These are phyloP conservation scores for Antechinus stuartii DNA, from an alignment of 2,113 vertebrate species.

Conservation along the genomic window DNA sequence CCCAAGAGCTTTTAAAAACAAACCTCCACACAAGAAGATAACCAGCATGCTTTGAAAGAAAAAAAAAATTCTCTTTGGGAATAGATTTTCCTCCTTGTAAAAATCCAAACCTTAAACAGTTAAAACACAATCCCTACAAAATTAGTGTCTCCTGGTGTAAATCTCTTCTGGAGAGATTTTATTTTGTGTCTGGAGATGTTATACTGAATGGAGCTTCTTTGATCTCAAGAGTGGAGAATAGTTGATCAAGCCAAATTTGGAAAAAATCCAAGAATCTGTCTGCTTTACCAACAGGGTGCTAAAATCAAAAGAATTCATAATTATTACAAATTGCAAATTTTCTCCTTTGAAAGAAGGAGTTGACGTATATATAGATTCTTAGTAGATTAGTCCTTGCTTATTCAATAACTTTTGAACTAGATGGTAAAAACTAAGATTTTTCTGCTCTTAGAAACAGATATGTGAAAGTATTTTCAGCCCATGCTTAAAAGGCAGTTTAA, in stretches of 20 bases:
- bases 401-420: background rate
- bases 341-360: background rate
- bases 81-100: background rate
- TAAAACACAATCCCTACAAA: background rate
- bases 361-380: background rate
- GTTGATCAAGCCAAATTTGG: conserved; percentile 1
- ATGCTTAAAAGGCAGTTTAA: background rate
- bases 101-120: background rate
- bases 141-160: background rate
- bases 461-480: background rate
- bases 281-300: background rate
- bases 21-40: background rate
- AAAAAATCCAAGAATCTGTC: background rate
- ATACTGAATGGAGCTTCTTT: background rate
- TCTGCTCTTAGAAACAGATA: background rate
- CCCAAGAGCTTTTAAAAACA: background rate
- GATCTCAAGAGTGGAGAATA: conserved; percentile 5
- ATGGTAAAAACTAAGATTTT: background rate
- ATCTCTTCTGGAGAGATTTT: background rate
- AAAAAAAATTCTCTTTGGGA: background rate
- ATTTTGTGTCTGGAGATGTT: background rate
- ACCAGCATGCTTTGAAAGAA: background rate
- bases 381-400: background rate
- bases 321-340: background rate
- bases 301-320: background rate